phyloP scores from a whole-genome alignment of 2,797 vertebrate genomes.

The Ceyx erithaca region DNA sequence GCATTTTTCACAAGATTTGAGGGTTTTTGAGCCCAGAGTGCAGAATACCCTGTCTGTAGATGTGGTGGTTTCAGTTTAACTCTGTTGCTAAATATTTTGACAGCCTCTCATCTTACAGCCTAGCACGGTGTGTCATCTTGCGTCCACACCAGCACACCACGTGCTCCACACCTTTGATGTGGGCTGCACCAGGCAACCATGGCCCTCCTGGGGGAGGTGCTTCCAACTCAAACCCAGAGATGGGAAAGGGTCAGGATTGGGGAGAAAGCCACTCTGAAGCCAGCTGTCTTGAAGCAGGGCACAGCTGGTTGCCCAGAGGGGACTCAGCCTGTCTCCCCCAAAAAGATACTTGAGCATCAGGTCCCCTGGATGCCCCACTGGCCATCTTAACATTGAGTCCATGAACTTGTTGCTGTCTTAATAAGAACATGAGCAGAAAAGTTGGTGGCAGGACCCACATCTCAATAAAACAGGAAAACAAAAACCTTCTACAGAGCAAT shows the following conservation, averaged over 20 bases:
- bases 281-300: rapidly evolving
- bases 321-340: not conserved
- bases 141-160: not conserved
- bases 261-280: not conserved
- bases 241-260: not conserved
- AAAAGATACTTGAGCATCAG: not conserved
- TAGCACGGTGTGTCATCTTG: not conserved
- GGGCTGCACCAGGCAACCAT: rapidly evolving
- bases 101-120: constrained; percentile 22
- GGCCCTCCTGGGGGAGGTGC: rapidly evolving
- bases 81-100: constrained; percentile 41
- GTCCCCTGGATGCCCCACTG: rapidly evolving
- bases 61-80: not conserved
- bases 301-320: rapidly evolving
- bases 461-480: constrained; percentile 23
- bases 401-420: not conserved
- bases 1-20: not conserved
- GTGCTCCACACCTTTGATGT: rapidly evolving
- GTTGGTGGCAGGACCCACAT: not conserved
- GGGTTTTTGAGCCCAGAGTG: not conserved
- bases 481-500: not conserved
- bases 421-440: not conserved
- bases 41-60: not conserved
- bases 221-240: rapidly evolving
- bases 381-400: not conserved